Evolutionary conservation across 2,113 vertebrate genomes (phyloP), one percentile per base, ranked within the genome.

Genomic region (Leptobrachium leishanense): DNA sequence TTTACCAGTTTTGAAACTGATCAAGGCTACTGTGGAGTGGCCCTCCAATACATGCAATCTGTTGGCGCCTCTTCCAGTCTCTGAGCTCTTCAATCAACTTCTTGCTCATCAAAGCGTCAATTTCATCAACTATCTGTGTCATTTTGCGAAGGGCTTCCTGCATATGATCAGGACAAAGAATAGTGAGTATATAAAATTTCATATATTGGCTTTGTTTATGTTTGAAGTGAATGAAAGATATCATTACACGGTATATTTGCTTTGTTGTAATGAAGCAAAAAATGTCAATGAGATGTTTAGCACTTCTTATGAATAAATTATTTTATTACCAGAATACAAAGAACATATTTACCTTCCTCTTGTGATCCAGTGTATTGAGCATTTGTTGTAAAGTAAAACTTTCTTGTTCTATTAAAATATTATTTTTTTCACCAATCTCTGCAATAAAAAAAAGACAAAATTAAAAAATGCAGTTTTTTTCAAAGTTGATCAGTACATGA

Each of bases 1-100:
- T 76, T 91, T 95, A 98, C 97, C 97, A 99, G 86, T 94, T 96
- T 87, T 99, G 96, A 77, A 98, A 94, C 86, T 97, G 97, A 79
- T 98, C 97, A 42, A 99, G 92, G 62, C 95, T 94, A 0, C 90
- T 93, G 0, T 96, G 94, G 68, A 94, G 90, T 0, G 97, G 97
- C 3, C 97, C 96, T 0, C 97, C 97, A 0, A 99, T 98, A 90
- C 95, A 95, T 43, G 95, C 93, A 0, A 99, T 92, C 85, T 99
- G 97, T 87, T 98, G 97, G 69, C 95, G 82, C 5, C 95, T 91
- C 82, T 96, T 98, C 97, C 97, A 99, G 84, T 97, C 96, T 62
- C 92, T 91, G 59, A 99, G 91, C 85, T 98, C 96, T 2, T 95
- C 95, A 11, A 85, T 89, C 62, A 99, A 93, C 91, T 94, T 91